phyloP scores from a whole-genome alignment of 2,888 invertebrate genomes.

The Drepana falcataria region DNA sequence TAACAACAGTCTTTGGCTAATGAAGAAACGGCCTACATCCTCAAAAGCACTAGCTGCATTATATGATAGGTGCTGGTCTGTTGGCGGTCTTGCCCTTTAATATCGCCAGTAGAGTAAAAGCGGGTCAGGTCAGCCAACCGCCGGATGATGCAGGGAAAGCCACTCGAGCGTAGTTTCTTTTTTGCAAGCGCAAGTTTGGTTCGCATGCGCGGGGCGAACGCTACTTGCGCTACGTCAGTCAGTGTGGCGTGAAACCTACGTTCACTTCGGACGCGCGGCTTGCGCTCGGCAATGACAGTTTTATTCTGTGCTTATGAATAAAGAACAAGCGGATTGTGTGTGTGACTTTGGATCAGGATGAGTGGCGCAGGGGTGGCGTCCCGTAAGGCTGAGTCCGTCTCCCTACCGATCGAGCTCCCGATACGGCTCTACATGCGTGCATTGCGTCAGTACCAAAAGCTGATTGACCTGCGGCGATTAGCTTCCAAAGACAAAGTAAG shows the following conservation, averaged over 20 bases:
- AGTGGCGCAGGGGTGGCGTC: slow-evolving; percentile 65
- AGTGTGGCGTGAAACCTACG: slow-evolving; percentile 61
- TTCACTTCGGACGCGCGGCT: slow-evolving; percentile 75
- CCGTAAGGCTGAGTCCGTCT: slow-evolving; percentile 45
- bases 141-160: slow-evolving; percentile 60
- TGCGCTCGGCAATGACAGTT: slow-evolving; percentile 45
- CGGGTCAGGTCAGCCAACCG: slow-evolving; percentile 56
- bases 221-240: slow-evolving; percentile 50
- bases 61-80: slow-evolving; percentile 6
- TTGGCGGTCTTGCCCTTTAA: slow-evolving; percentile 18
- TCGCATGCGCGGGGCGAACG: slow-evolving; percentile 61
- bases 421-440: slow-evolving; percentile 79
- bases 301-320: slow-evolving; percentile 50
- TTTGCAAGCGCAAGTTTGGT: slow-evolving; percentile 55
- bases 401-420: slow-evolving; percentile 54
- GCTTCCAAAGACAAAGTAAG: slow-evolving; percentile 76
- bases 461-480: slow-evolving; percentile 77
- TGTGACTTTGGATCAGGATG: slow-evolving; percentile 43
- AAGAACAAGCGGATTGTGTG: slow-evolving; percentile 42
- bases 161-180: slow-evolving; percentile 60
- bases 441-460: slow-evolving; percentile 81
- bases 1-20: too few relatives aligned
- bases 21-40: slow-evolving; percentile 4
- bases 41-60: slow-evolving; percentile 18
- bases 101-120: slow-evolving; percentile 51